A percentile compares a stretch with the other conserved stretches of the same genome.
phyloP scores from a whole-genome alignment of 2,888 invertebrate genomes.

The Clostera curtula region DNA sequence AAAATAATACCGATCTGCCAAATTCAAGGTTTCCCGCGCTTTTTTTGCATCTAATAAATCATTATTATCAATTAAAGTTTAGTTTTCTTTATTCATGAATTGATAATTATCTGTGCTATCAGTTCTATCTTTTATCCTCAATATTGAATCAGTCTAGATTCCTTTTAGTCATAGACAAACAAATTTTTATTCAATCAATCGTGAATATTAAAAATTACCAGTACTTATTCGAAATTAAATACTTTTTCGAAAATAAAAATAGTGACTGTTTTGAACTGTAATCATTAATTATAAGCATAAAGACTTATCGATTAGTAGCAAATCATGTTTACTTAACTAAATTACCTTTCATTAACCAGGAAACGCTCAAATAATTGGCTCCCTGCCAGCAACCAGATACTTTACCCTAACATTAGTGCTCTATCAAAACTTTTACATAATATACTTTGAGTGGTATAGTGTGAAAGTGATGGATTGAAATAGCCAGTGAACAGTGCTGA shows the following conservation, averaged over 20 bases:
- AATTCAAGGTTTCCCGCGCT: too few species aligned
- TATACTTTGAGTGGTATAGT: conserved; percentile 16
- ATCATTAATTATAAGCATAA: too few species aligned
- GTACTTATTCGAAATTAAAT: too few species aligned
- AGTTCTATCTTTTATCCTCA: conserved; percentile 11
- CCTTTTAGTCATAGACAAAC: conserved; percentile 6
- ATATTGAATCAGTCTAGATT: conserved; percentile 22
- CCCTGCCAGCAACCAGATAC: conserved; percentile 7
- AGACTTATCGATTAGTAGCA: too few species aligned
- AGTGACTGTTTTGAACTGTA: too few species aligned
- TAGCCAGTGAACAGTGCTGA: conserved; percentile 18
- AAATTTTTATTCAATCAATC: too few species aligned
- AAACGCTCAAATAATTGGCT: not conserved
- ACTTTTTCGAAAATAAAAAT: too few species aligned
- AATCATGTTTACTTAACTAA: not conserved
- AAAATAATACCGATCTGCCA: too few species aligned
- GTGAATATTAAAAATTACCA: too few species aligned
- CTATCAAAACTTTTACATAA: not conserved
- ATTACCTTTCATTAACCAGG: conserved; percentile 1
- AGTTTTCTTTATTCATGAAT: too few species aligned
- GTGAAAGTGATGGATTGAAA: conserved; percentile 28
- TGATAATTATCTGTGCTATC: conserved; percentile 24
- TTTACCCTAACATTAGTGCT: conserved; percentile 4
- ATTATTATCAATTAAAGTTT: too few species aligned
- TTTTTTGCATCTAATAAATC: too few species aligned